Conservation (phyloP, 2,113 vertebrate genomes). For the Lophochroa leadbeateri region DNA sequence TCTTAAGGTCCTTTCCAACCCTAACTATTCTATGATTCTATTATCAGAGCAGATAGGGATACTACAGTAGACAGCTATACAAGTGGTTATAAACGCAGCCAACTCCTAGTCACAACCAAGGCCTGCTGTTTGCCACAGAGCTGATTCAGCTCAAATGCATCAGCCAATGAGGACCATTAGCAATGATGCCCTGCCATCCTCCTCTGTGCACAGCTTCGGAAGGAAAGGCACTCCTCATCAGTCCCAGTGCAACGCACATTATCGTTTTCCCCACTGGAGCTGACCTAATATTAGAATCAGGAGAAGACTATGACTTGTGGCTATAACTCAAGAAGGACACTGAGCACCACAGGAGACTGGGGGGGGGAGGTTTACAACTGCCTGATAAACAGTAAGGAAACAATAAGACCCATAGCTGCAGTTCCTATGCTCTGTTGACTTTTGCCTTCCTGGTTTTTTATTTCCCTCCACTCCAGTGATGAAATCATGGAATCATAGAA, state of each 20-base stretch:
- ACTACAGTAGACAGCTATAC: not conserved
- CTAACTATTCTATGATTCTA: too few species aligned
- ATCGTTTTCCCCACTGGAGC: not conserved
- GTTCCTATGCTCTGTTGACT: not conserved
- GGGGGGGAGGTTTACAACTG: not conserved
- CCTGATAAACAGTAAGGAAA: not conserved
- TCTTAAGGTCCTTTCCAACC: too few species aligned
- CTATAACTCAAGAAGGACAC: not conserved
- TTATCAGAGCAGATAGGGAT: not conserved
- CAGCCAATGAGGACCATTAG: not conserved
- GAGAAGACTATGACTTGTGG: not conserved
- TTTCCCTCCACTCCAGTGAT: not conserved
- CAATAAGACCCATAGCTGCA: not conserved
- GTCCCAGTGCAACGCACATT: not conserved
- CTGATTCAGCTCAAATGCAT: fast-evolving
- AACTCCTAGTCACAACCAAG: not conserved
- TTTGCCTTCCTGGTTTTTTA: not conserved
- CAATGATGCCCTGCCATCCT: not conserved
- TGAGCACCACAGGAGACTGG: not conserved
- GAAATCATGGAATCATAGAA: not conserved
- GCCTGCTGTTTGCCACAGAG: not conserved
- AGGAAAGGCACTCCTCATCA: not conserved
- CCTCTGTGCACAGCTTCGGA: not conserved
- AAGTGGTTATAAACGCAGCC: fast-evolving
- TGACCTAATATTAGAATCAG: not conserved